A percentile compares a stretch with the other conserved stretches of the same genome.
Evolutionary conservation across 1,140 invertebrate species (phyloP).

Genomic region (Drosophila sturtevanti): DNA sequence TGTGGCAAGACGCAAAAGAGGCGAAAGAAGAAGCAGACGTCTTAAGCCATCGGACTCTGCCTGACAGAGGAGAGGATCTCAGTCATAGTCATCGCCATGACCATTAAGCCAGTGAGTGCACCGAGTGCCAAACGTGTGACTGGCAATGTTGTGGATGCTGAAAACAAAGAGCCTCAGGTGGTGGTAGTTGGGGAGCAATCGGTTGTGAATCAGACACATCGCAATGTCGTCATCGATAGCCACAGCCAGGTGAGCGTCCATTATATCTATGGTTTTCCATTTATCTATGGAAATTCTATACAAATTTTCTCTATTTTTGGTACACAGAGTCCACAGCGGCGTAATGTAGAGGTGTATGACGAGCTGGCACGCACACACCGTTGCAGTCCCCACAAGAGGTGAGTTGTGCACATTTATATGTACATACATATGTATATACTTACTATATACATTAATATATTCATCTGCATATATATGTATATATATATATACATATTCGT

Average conservation of each 20-base stretch:
- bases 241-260: conserved; percentile 55
- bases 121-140: conserved; percentile 64
- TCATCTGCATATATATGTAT: background rate
- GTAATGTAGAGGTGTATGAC: conserved; percentile 71
- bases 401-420: background rate
- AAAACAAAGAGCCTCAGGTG: conserved; percentile 63
- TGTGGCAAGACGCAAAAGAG: background rate
- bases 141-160: conserved; percentile 56
- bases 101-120: conserved; percentile 75
- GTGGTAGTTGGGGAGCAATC: conserved; percentile 65
- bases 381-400: conserved; percentile 79
- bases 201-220: conserved; percentile 65
- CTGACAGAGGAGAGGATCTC: background rate
- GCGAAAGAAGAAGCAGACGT: conserved; percentile 7
- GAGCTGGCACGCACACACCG: conserved; percentile 75
- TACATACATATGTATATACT: no score
- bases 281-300: no score
- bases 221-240: conserved; percentile 67
- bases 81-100: conserved; percentile 41
- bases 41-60: background rate
- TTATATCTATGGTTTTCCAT: background rate
- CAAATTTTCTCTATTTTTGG: conserved; percentile 1
- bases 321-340: conserved; percentile 75
- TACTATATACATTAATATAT: no score
- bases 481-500: no score